A percentile compares a stretch with the other conserved stretches of the same genome.
phyloP scores from a whole-genome alignment of 2,113 vertebrate genomes.

The Sakesphorus luctuosus region DNA sequence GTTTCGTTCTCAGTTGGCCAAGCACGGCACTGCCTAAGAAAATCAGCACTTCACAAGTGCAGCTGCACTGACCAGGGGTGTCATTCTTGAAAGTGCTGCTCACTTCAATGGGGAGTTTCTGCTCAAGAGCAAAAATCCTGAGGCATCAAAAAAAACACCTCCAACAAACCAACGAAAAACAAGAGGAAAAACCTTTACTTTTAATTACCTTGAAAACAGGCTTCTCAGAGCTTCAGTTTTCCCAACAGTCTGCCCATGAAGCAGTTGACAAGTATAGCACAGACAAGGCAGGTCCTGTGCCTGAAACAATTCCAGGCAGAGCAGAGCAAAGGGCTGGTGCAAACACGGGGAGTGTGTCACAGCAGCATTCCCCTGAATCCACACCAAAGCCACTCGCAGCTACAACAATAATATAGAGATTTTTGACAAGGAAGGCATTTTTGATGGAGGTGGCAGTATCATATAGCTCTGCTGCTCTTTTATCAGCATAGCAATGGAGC shows the following conservation, averaged over 20 bases:
- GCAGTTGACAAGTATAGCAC: neutral
- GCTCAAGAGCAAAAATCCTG: slow-evolving; percentile 23
- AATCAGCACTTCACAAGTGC: neutral
- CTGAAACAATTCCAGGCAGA: slow-evolving; percentile 1
- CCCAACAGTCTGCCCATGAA: neutral
- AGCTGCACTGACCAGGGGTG: slow-evolving; percentile 10
- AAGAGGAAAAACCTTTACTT: slow-evolving; percentile 53
- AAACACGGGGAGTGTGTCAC: neutral
- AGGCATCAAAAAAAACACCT: neutral
- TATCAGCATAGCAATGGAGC: slow-evolving; percentile 16
- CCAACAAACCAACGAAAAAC: neutral
- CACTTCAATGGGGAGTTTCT: neutral
- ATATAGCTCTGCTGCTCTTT: slow-evolving; percentile 4
- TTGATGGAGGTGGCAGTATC: slow-evolving; percentile 24
- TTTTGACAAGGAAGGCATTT: slow-evolving; percentile 29
- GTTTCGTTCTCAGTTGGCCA: neutral
- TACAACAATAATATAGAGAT: neutral
- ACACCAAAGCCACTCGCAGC: neutral
- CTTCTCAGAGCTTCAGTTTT: neutral
- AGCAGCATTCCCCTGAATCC: neutral
- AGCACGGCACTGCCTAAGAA: neutral
- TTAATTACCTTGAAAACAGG: slow-evolving; percentile 56
- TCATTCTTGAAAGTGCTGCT: neutral
- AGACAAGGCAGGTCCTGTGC: neutral
- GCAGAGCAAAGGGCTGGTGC: neutral